phyloP scores from a whole-genome alignment of 1,140 invertebrate genomes.

The Drosophila nikananu region DNA sequence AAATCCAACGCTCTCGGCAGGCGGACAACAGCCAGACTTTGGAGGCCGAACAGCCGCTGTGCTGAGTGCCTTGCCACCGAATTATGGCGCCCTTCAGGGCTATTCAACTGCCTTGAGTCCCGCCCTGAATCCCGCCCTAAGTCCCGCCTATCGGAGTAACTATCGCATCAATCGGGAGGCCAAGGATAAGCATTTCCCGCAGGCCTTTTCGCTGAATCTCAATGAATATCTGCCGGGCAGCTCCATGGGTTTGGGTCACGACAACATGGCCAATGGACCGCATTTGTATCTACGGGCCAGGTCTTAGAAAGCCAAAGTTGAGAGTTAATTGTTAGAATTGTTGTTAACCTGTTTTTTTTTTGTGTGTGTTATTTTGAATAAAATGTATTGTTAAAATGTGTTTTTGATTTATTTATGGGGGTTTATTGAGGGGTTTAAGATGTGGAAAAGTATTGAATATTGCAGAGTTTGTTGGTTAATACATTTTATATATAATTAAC shows the following conservation, averaged over 20 bases:
- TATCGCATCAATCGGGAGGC: conserved; percentile 79
- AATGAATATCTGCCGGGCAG: conserved; percentile 73
- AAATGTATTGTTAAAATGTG: background rate
- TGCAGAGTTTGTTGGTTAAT: no score
- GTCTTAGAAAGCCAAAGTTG: conserved; percentile 43
- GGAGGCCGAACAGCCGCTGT: conserved; percentile 39
- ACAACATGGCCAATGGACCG: conserved; percentile 14
- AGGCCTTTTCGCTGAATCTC: conserved; percentile 64
- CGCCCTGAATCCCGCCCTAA: conserved; percentile 28
- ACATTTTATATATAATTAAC: no score
- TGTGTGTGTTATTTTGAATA: conserved; percentile 3
- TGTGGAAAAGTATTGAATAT: background rate
- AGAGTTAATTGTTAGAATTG: background rate
- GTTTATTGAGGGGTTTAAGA: background rate
- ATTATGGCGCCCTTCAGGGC: conserved; percentile 56
- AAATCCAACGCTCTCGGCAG: background rate
- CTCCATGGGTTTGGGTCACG: conserved; percentile 35
- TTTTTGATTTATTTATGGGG: background rate
- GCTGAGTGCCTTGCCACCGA: conserved; percentile 50
- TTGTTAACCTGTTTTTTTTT: conserved; percentile 20
- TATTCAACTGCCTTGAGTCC: conserved; percentile 44
- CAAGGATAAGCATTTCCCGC: conserved; percentile 68
- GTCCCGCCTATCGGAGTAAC: conserved; percentile 51
- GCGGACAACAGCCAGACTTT: conserved; percentile 30
- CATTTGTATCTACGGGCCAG: conserved; percentile 63